These are phyloP conservation scores for Gorsachius goisagi DNA, from an alignment of 2,113 vertebrate species.

Conservation along the genomic window DNA sequence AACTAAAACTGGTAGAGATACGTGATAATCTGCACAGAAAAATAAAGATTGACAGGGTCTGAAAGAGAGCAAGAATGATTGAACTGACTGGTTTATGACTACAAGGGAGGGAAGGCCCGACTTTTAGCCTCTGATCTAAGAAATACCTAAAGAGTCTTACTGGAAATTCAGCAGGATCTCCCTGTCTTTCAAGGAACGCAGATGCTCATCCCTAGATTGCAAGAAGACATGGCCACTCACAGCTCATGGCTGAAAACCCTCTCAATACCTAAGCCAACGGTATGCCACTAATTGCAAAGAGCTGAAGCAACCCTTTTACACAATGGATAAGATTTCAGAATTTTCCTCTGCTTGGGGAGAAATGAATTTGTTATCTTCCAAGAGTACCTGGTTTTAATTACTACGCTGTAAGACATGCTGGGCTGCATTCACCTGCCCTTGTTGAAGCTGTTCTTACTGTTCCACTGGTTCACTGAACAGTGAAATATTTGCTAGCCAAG, in stretches of 20 bases:
- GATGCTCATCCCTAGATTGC: not conserved
- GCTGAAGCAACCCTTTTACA: not conserved
- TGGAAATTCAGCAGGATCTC: not conserved
- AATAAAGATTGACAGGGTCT: not conserved
- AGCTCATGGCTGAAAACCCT: not conserved
- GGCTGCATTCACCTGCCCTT: not conserved
- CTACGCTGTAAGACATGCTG: not conserved
- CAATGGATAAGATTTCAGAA: not conserved
- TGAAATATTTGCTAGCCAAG: not conserved
- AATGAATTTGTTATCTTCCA: not conserved
- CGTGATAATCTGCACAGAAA: not conserved
- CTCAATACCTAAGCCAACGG: accelerated
- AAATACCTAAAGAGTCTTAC: not conserved
- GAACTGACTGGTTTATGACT: not conserved
- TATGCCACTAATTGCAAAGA: not conserved
- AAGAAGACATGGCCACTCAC: not conserved
- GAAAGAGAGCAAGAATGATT: not conserved
- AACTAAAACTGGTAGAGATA: not conserved
- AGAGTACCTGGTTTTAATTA: not conserved
- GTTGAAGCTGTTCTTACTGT: not conserved
- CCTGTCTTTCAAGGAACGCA: not conserved
- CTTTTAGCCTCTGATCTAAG: not conserved
- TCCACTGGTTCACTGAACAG: not conserved
- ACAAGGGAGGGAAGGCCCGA: not conserved
- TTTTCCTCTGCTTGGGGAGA: not conserved